Evolutionary conservation across 2,113 vertebrate species (phyloP).

Genomic region (Sardina pilchardus): DNA sequence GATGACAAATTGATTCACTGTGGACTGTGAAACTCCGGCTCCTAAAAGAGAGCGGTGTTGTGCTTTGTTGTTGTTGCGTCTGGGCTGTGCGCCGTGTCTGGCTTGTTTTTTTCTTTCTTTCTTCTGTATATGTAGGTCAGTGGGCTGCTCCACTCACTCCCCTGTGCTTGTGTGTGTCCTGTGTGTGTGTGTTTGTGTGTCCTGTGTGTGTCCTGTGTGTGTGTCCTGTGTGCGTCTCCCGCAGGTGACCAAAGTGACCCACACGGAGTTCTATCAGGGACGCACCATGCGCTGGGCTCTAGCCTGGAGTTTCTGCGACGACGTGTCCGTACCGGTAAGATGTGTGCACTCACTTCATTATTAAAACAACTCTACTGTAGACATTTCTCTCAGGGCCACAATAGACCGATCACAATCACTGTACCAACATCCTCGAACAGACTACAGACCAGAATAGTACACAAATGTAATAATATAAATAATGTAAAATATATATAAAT

Average conservation of each 20-base stretch:
- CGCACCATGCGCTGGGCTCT: conserved; percentile 98
- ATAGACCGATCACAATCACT: background rate
- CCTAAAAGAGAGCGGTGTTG: background rate
- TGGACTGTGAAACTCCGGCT: background rate
- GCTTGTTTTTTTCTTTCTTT: background rate
- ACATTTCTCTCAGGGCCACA: background rate
- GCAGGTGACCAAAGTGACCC: conserved; percentile 94
- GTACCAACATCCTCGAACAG: too few species aligned
- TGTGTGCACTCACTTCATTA: background rate
- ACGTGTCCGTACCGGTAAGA: conserved; percentile 92
- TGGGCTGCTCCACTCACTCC: background rate
- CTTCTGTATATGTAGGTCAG: background rate
- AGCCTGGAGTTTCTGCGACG: conserved; percentile 97
- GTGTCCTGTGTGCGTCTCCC: background rate
- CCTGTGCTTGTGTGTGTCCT: background rate
- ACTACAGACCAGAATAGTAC: background rate
- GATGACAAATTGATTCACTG: background rate
- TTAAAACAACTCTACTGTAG: background rate
- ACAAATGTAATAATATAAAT: background rate
- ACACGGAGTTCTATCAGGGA: conserved; percentile 97
- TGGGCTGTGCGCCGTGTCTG: background rate
- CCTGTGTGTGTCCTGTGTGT: background rate
- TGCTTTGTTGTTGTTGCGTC: background rate
- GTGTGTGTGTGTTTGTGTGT: background rate
- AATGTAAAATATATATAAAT: too few species aligned